phyloP scores from a whole-genome alignment of 37 sponge, comb jelly and placozoan genomes.

The Spongia lamella region DNA sequence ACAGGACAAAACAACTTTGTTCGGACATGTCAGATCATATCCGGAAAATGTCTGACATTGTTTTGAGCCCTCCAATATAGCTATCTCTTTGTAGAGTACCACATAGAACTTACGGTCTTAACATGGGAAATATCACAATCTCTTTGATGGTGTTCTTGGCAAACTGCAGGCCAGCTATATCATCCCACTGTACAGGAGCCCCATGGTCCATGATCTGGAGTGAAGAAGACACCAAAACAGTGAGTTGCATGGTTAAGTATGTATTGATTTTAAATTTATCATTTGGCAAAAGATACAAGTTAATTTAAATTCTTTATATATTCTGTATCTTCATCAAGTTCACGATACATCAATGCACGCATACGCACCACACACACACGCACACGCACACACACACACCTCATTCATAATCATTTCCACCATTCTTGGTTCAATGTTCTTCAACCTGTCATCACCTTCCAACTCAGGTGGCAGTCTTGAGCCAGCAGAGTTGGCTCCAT shows the following conservation, averaged over 20 bases:
- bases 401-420: conserved; percentile 93
- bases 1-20: too few relatives aligned
- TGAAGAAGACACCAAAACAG: too few relatives aligned
- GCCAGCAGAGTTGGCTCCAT: background rate
- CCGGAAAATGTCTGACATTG: too few relatives aligned
- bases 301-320: too few relatives aligned
- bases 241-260: too few relatives aligned
- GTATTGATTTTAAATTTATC: too few relatives aligned
- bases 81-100: too few relatives aligned
- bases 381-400: conserved; percentile 33
- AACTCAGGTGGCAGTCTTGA: conserved; percentile 56
- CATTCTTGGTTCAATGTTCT: conserved; percentile 85
- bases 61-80: too few relatives aligned
- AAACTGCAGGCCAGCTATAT: conserved; percentile 96
- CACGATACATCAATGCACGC: too few relatives aligned
- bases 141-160: conserved; percentile 96
- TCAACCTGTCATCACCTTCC: conserved; percentile 81
- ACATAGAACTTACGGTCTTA: conserved; percentile 79
- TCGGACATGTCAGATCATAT: too few relatives aligned
- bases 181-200: conserved; percentile 88
- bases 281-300: too few relatives aligned
- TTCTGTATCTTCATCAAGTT: too few relatives aligned
- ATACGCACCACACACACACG: background rate
- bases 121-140: conserved; percentile 97
- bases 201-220: conserved; percentile 96